Evolutionary conservation across 2,888 invertebrate genomes (phyloP).

Genomic region (Parnassius smintheus): DNA sequence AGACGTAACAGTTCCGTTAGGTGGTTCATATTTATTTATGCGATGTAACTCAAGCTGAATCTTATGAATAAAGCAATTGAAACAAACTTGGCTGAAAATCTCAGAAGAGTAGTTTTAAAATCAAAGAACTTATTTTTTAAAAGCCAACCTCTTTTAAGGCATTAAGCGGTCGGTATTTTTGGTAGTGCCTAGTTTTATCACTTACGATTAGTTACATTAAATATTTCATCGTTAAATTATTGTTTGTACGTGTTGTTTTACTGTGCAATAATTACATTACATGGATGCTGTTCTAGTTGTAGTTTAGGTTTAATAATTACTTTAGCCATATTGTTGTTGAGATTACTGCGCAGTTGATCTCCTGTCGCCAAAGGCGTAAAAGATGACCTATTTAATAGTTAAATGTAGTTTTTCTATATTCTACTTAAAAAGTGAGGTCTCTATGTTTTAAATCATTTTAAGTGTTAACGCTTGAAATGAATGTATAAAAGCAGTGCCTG

Average conservation of each 20-base stretch:
- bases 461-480: slow-evolving; percentile 53
- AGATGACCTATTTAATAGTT: slow-evolving; percentile 40
- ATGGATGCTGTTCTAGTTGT: slow-evolving; percentile 42
- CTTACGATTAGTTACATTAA: slow-evolving; percentile 30
- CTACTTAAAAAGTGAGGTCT: slow-evolving; percentile 66
- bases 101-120: not conserved
- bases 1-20: too few species aligned
- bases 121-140: not conserved
- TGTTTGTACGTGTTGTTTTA: slow-evolving; percentile 41
- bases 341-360: slow-evolving; percentile 65
- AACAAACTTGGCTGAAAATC: slow-evolving; percentile 9
- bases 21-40: too few species aligned
- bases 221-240: slow-evolving; percentile 35
- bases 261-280: slow-evolving; percentile 49
- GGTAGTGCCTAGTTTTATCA: slow-evolving; percentile 3
- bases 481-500: slow-evolving; percentile 68
- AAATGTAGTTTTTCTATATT: slow-evolving; percentile 29
- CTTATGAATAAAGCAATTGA: not conserved
- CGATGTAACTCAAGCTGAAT: too few species aligned
- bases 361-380: slow-evolving; percentile 61
- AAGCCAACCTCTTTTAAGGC: not conserved
- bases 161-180: slow-evolving; percentile 8
- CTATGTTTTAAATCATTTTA: slow-evolving; percentile 38
- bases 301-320: slow-evolving; percentile 42
- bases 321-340: slow-evolving; percentile 60